A percentile compares a stretch with the other conserved stretches of the same genome.
phyloP scores from a whole-genome alignment of 2,888 invertebrate genomes.

The Xylophagus ater region DNA sequence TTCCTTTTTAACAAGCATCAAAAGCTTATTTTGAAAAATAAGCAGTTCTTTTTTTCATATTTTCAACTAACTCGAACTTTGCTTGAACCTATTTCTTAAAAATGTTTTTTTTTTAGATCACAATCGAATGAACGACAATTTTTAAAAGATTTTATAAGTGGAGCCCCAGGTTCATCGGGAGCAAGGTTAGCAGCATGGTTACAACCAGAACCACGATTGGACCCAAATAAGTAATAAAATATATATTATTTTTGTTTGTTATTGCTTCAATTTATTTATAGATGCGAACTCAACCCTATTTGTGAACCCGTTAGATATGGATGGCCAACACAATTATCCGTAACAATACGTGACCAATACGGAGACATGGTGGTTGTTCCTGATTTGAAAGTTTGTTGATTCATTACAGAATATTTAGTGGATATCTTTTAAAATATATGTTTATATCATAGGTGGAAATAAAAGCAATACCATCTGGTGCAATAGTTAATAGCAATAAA shows the following conservation, averaged over 20 bases:
- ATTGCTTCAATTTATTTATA: constrained; percentile 30
- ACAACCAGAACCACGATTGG: constrained; percentile 84
- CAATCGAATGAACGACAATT: constrained; percentile 88
- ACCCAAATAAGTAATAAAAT: constrained; percentile 54
- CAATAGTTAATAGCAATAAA: constrained; percentile 28
- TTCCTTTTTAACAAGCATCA: too few relatives aligned
- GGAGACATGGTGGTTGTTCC: constrained; percentile 76
- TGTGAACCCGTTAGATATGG: constrained; percentile 62
- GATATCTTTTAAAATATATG: constrained; percentile 5
- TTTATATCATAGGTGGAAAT: constrained; percentile 30
- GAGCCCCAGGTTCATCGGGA: constrained; percentile 74
- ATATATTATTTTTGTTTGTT: constrained; percentile 9
- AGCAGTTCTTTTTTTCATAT: constrained; percentile 2
- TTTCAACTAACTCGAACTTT: too few relatives aligned
- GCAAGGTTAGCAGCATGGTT: constrained; percentile 91
- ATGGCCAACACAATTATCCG: constrained; percentile 72
- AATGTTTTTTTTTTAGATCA: constrained; percentile 45
- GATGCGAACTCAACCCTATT: constrained; percentile 73
- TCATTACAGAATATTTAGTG: neutral
- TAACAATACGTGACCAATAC: constrained; percentile 83
- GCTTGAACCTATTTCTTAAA: neutral
- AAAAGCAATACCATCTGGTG: constrained; percentile 37
- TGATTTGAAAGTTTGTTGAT: constrained; percentile 67
- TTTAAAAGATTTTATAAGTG: constrained; percentile 82
- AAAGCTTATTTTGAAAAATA: too few relatives aligned